phyloP scores from a whole-genome alignment of 2,888 invertebrate species.

The Harpalus rufipes region DNA sequence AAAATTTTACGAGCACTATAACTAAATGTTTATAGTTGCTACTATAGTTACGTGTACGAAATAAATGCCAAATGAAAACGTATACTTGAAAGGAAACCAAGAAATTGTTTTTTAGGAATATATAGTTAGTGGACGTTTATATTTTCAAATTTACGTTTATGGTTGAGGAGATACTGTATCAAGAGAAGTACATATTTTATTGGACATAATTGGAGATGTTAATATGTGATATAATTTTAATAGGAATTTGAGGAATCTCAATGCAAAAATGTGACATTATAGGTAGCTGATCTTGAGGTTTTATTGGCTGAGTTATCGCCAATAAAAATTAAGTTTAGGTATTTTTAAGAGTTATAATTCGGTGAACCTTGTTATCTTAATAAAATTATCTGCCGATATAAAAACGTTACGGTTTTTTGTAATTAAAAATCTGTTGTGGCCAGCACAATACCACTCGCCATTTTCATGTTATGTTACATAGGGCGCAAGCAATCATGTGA shows the following conservation, averaged over 20 bases:
- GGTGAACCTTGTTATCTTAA: neutral
- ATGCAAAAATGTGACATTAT: neutral
- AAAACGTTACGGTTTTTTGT: neutral
- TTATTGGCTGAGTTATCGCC: neutral
- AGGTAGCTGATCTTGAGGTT: neutral
- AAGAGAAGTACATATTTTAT: neutral
- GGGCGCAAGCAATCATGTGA: too few relatives aligned
- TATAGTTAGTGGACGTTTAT: neutral
- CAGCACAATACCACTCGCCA: too few relatives aligned
- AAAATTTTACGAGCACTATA: constrained; percentile 47
- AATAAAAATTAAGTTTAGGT: constrained; percentile 7
- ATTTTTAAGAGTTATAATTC: neutral
- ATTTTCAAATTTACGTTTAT: constrained; percentile 4
- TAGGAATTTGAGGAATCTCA: constrained; percentile 2
- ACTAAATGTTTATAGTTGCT: constrained; percentile 47
- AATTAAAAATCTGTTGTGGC: too few relatives aligned
- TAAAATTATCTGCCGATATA: neutral
- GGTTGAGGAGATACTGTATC: neutral
- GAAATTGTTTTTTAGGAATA: neutral
- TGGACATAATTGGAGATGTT: constrained; percentile 11
- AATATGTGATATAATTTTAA: constrained; percentile 3
- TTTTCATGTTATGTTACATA: too few relatives aligned
- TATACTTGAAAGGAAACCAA: neutral
- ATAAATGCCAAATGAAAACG: constrained; percentile 35
- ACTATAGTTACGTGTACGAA: constrained; percentile 36